Percentiles rank a stretch among this genome's conserved stretches.
phyloP scores from a whole-genome alignment of 2,888 invertebrate species.

The Reticulitermes lucifugus region DNA sequence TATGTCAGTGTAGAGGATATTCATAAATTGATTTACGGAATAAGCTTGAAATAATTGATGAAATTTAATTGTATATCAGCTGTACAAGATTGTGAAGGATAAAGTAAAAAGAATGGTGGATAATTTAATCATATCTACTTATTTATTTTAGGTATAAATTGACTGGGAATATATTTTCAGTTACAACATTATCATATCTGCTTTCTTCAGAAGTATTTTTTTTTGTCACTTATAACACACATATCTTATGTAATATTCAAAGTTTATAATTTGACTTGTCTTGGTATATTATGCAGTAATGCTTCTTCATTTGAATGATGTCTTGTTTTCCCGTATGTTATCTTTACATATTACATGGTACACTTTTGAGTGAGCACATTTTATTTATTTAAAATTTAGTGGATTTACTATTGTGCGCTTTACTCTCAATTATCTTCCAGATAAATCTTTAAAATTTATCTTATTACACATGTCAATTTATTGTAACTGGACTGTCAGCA shows the following conservation, averaged over 20 bases:
- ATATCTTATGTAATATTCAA: not conserved
- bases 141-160: slow-evolving; percentile 13
- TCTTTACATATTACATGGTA: not conserved
- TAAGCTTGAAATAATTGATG: no score
- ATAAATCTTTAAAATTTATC: not conserved
- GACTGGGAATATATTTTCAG: slow-evolving; percentile 3
- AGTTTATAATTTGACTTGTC: not conserved
- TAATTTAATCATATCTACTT: not conserved
- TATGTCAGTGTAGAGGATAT: no score
- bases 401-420: not conserved
- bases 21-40: no score
- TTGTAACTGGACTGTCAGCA: not conserved
- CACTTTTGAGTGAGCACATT: not conserved
- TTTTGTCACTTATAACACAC: not conserved
- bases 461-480: not conserved
- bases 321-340: not conserved
- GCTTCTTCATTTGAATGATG: not conserved
- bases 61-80: no score
- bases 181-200: slow-evolving; percentile 7
- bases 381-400: not conserved
- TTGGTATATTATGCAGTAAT: not conserved
- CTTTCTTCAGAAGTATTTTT: not conserved
- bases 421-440: not conserved
- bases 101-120: not conserved
- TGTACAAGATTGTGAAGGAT: no score